phyloP scores from a whole-genome alignment of 2,888 invertebrate genomes.

The Melieria omissa region DNA sequence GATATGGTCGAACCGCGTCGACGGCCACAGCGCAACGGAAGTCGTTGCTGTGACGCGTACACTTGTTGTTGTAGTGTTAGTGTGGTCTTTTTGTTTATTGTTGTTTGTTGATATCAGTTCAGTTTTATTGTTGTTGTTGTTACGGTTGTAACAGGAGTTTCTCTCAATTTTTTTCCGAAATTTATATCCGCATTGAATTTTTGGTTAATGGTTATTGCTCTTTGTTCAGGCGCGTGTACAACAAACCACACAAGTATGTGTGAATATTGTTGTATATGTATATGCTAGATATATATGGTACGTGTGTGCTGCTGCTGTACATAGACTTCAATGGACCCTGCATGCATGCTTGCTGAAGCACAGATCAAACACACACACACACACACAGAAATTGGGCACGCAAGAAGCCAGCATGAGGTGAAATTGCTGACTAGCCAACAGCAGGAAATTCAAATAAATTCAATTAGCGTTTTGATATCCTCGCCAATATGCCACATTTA shows the following conservation, averaged over 20 bases:
- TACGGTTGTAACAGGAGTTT: background rate
- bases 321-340: background rate
- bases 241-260: background rate
- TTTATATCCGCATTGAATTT: constrained; percentile 6
- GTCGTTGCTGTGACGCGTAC: background rate
- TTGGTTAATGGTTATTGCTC: background rate
- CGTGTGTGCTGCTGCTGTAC: too few species aligned
- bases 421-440: background rate
- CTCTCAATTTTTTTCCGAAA: background rate
- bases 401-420: background rate
- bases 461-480: background rate
- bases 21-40: background rate
- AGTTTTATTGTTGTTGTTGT: too few species aligned
- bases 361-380: background rate
- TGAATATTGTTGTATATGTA: background rate
- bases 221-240: background rate
- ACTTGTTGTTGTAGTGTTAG: background rate
- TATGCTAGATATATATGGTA: too few species aligned
- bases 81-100: background rate
- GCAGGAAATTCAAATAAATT: constrained; percentile 8
- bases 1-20: background rate
- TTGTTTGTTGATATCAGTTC: background rate
- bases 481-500: background rate
- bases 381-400: background rate
- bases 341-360: constrained; percentile 19